These are phyloP conservation scores for Periophthalmus modestus DNA, from an alignment of 2,113 vertebrate species.

Conservation along the genomic window DNA sequence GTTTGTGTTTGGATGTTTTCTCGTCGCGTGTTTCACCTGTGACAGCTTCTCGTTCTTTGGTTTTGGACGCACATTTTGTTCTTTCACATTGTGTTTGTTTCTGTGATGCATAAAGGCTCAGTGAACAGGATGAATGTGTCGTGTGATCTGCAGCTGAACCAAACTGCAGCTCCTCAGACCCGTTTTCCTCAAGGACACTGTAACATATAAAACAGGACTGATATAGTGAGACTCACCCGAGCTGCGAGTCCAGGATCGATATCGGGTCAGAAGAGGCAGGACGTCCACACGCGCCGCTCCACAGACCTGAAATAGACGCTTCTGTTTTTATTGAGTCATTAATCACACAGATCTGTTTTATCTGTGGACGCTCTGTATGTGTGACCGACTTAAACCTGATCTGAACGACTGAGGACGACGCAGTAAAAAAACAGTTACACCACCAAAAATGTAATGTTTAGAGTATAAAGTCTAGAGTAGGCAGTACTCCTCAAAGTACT, in stretches of 20 bases:
- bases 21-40: background rate
- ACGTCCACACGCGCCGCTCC: background rate
- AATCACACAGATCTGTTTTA: background rate
- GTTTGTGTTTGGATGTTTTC: background rate
- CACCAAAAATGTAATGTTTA: no score
- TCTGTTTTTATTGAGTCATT: background rate
- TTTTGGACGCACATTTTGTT: background rate
- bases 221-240: background rate
- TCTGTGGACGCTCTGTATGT: background rate
- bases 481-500: no score
- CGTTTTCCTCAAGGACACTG: conserved; percentile 29
- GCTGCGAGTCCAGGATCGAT: background rate
- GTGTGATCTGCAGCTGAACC: no score
- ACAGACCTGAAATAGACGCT: background rate
- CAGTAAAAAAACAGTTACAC: no score
- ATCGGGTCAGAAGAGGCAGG: background rate
- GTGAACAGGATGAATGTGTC: background rate
- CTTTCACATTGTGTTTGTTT: background rate
- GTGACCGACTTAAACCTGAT: background rate
- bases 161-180: background rate
- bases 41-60: background rate
- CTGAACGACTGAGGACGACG: no score
- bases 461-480: no score
- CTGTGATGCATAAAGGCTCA: no score
- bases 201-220: background rate